phyloP scores from a whole-genome alignment of 2,888 invertebrate genomes.

The Pelosia muscerda region DNA sequence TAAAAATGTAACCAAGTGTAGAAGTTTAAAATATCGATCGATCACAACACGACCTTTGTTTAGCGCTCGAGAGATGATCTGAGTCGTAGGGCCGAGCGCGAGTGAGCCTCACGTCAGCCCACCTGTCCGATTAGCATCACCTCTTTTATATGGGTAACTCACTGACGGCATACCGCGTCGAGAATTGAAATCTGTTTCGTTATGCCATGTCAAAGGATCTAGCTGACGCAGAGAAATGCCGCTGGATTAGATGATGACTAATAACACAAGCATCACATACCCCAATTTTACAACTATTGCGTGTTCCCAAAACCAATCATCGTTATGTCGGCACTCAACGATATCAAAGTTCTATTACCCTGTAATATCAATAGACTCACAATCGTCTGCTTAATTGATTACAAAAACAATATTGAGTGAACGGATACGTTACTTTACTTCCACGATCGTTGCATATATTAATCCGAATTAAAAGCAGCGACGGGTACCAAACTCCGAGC shows the following conservation, averaged over 20 bases:
- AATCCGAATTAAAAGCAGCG: conserved; percentile 82
- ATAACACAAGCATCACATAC: conserved; percentile 62
- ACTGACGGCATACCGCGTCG: conserved; percentile 72
- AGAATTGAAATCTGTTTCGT: conserved; percentile 84
- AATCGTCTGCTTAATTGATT: conserved; percentile 79
- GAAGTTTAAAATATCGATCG: conserved; percentile 68
- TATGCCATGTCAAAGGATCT: conserved; percentile 79
- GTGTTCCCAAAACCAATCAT: conserved; percentile 78
- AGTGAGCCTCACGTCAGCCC: conserved; percentile 71
- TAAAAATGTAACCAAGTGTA: conserved; percentile 56
- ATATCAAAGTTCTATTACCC: conserved; percentile 75
- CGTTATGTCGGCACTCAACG: conserved; percentile 75
- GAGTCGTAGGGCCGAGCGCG: conserved; percentile 51
- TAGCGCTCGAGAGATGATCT: conserved; percentile 53
- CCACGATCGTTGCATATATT: conserved; percentile 77
- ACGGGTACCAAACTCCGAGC: conserved; percentile 74
- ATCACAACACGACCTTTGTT: conserved; percentile 69
- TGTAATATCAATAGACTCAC: conserved; percentile 67
- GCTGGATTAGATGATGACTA: conserved; percentile 79
- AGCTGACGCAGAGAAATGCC: conserved; percentile 74
- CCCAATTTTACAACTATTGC: conserved; percentile 62
- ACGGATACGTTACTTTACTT: conserved; percentile 61
- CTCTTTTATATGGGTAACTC: conserved; percentile 79
- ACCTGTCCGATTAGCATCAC: conserved; percentile 86
- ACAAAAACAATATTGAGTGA: conserved; percentile 69